phyloP scores from a whole-genome alignment of 1,140 invertebrate genomes.

The Drosophila punjabiensis region DNA sequence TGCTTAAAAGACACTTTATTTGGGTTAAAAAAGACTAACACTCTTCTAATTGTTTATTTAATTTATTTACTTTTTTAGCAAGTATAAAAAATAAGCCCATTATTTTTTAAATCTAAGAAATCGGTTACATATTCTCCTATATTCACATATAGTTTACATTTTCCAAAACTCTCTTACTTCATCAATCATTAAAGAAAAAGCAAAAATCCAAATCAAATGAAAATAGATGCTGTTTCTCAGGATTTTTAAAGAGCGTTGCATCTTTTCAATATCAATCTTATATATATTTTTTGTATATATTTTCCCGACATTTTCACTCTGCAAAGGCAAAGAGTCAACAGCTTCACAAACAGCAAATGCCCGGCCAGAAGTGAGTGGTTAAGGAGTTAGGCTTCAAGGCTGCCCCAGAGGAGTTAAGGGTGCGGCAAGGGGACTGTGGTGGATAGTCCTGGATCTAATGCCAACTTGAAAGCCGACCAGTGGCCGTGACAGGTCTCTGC shows the following conservation, averaged over 20 bases:
- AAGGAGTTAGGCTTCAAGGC: not conserved
- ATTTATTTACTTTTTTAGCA: too few relatives aligned
- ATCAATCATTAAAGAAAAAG: not conserved
- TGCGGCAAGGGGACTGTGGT: not conserved
- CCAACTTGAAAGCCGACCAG: not conserved
- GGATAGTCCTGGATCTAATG: not conserved
- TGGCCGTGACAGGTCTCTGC: not conserved
- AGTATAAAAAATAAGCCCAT: too few relatives aligned
- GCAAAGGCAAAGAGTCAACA: constrained; percentile 8
- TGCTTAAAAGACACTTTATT: too few relatives aligned
- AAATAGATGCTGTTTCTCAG: not conserved
- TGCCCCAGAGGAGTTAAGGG: not conserved
- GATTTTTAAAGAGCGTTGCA: not conserved
- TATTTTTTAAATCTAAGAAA: not conserved
- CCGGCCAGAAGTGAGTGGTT: not conserved
- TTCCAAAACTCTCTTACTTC: not conserved
- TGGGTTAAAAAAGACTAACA: too few relatives aligned
- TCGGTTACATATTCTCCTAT: not conserved
- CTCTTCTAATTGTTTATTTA: too few relatives aligned
- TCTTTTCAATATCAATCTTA: not conserved
- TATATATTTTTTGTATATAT: not conserved
- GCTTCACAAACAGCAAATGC: constrained; percentile 29
- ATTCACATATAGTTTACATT: not conserved
- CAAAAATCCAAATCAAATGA: not conserved
- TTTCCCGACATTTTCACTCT: not conserved